Base-by-base conservation (phyloP, 2,797 vertebrate genomes). In the Thripadectes ignobilis region DNA sequence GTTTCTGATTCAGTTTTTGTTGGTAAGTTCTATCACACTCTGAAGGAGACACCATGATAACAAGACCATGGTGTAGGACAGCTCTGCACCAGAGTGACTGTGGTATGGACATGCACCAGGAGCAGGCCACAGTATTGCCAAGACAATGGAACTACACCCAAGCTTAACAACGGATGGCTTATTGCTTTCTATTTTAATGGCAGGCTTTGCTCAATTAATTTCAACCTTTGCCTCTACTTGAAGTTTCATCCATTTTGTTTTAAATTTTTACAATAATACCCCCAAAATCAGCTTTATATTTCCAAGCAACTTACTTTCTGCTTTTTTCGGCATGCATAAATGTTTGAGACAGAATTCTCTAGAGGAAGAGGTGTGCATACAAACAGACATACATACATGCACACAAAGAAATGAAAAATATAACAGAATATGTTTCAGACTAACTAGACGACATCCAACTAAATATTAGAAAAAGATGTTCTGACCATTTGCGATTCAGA, bases 381-480 rank as follows among this genome's bases (percentile, higher is more conserved):
- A 73, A 77, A 84, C 34, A 58, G 54, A 79, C 36, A 41, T 14
- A 14, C 9, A 66, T 22, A 38, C 1, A 59, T 9, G 79, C 86
- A 73, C 88, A 92, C 0, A 8, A 91, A 95, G 92, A 91, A 93
- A 92, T 76, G 17, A 58, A 85, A 89, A 95, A 52, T 58, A 66
- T 39, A 93, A 39, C 75, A 49, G 18, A 80, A 49, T 89, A 94
- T 59, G 34, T 95, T 96, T 90, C 49, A n/a, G 92, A 94, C 93
- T 84, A 90, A 88, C 74, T 36, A 85, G 91, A 89, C 62, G 36
- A 92, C 66, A 94, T 95, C 97, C 97, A 97, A 92, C 81, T 74
- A 74, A 96, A 96, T 91, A 97, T 96, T 96, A 96, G 94, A 97
- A 97, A 98, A 97, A 97, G 92, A 94, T 95, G 97, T 96, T 90